Conservation (phyloP, 2,113 vertebrate species). For the Thomomys bottae region DNA sequence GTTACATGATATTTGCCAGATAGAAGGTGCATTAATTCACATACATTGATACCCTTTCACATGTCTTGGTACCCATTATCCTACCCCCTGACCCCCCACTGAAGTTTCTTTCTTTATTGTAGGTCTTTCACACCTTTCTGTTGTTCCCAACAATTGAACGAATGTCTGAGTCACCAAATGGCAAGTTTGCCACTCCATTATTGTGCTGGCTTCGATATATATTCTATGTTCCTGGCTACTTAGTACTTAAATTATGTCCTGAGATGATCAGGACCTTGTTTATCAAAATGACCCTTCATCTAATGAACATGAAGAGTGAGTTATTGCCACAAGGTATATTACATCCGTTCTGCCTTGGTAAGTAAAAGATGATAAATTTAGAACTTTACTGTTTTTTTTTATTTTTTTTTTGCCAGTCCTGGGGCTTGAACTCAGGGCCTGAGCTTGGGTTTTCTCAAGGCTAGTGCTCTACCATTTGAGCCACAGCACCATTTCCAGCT, state of each 20-base stretch:
- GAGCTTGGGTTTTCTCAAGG: no score
- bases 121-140: conserved; percentile 93
- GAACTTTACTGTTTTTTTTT: no score
- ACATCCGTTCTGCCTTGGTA: conserved; percentile 92
- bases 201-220: conserved; percentile 92
- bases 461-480: no score
- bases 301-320: conserved; percentile 81
- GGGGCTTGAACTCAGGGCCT: no score
- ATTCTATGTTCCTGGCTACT: conserved; percentile 89
- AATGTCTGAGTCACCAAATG: conserved; percentile 92
- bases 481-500: no score
- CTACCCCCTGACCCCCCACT: no score
- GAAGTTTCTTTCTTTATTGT: conserved; percentile 21
- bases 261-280: conserved; percentile 87
- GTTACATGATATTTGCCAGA: no score
- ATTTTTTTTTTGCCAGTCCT: no score
- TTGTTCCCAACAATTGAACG: conserved; percentile 97
- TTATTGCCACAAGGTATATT: conserved; percentile 83
- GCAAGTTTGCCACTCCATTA: conserved; percentile 92
- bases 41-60: no score
- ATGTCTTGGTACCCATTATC: no score
- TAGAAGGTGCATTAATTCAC: no score
- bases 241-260: conserved; percentile 91
- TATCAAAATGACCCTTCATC: conserved; percentile 81
- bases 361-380: conserved; percentile 58